A percentile compares a stretch with the other conserved stretches of the same genome.
Conservation (phyloP, 2,797 vertebrate species). For the Limnodromus scolopaceus region DNA sequence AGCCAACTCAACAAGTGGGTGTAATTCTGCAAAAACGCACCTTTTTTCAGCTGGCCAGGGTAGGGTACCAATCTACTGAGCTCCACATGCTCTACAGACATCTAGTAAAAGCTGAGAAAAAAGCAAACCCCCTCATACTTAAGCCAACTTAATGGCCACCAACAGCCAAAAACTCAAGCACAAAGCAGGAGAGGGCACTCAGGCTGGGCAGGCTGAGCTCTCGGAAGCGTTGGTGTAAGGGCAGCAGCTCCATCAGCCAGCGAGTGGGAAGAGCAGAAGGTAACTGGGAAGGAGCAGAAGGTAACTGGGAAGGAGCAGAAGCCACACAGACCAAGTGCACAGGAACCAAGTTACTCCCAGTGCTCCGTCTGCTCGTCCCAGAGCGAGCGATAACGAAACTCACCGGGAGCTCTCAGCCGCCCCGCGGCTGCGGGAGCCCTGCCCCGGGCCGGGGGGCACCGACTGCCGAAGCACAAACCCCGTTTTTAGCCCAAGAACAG, state of each 20-base stretch:
- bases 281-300: background rate
- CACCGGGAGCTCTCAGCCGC: background rate
- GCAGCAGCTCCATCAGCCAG: background rate
- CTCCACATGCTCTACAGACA: background rate
- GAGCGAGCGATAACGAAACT: accelerated
- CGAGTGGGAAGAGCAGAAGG: background rate
- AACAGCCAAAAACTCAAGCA: background rate
- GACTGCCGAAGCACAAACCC: background rate
- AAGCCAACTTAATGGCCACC: background rate
- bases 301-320: background rate
- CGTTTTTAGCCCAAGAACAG: accelerated
- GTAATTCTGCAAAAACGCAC: background rate
- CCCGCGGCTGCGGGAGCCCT: too few species aligned
- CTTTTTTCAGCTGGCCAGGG: background rate
- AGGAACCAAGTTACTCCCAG: background rate
- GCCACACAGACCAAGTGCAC: accelerated
- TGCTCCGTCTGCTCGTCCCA: accelerated
- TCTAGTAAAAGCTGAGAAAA: background rate
- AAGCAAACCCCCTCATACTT: background rate
- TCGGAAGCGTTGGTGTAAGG: accelerated
- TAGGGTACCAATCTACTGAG: background rate
- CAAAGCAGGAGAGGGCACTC: background rate
- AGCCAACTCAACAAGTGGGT: background rate
- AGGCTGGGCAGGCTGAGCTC: background rate
- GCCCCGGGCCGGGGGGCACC: too few species aligned